Percentiles rank a stretch among this genome's conserved stretches.
Conservation (phyloP, 2,797 vertebrate genomes). For the Crenuchus spilurus region DNA sequence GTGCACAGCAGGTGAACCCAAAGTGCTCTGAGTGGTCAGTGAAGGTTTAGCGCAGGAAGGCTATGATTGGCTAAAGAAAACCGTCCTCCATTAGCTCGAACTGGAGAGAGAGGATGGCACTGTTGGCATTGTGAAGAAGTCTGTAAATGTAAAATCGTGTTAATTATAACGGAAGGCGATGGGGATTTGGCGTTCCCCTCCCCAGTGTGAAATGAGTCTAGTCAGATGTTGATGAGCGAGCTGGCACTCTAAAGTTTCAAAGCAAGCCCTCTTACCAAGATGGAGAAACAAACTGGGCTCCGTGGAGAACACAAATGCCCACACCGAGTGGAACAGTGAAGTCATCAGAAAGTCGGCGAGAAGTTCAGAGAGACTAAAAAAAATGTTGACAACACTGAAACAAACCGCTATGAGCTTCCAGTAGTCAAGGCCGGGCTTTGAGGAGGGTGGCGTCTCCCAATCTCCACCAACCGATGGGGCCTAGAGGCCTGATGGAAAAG, state of each 20-base stretch:
- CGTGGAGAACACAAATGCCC: conserved; percentile 12
- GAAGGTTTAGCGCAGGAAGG: background rate
- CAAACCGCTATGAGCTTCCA: background rate
- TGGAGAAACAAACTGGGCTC: background rate
- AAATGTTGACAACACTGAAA: conserved; percentile 6
- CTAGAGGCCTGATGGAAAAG: conserved; percentile 4
- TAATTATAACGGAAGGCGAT: background rate
- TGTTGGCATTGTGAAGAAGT: no score
- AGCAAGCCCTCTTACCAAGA: background rate
- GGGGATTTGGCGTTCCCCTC: background rate
- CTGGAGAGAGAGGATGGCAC: no score
- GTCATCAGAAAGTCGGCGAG: conserved; percentile 12
- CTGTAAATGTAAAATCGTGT: background rate
- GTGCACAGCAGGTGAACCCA: background rate
- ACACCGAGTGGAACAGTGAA: conserved; percentile 2
- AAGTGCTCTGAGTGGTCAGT: background rate
- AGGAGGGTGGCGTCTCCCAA: background rate
- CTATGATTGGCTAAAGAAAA: no score
- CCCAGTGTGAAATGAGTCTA: conserved; percentile 16
- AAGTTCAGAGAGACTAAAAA: no score
- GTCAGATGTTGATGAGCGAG: conserved; percentile 3
- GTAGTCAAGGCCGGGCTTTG: background rate
- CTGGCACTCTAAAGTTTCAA: conserved; percentile 4
- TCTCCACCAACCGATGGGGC: conserved; percentile 1
- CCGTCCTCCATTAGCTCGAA: background rate